Evolutionary conservation across 2,888 invertebrate species (phyloP), one percentile per base, ranked within the genome.

Genomic region (Dinocampus coccinellae): DNA sequence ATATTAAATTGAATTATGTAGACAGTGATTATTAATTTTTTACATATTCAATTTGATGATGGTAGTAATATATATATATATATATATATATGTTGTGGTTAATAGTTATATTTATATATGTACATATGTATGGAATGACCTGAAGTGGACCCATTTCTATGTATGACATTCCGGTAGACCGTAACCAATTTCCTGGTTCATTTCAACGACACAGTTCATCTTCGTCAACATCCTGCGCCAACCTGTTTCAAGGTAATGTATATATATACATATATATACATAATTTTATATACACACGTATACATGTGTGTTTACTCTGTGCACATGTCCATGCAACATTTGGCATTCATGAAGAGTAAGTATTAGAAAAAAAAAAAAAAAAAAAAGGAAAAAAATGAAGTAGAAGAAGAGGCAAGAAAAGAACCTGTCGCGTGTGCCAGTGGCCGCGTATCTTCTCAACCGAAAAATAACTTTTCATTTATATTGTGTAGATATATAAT

Each of bases 271-370:
- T 29, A 29, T 29, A 29, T 29, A 29, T 29, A 29, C 29, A 29
- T 29, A 29, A 3, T 4, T 4, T 29, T 29, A 29, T 7, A 29
- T n/a, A 47, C 3, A 69, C 72, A 62, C 63, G 73, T 72, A 3
- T n/a, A 47, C 55, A 26, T 26, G n/a, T 26, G 26, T 55, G 55
- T 55, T 55, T 55, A 55, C 55, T 55, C 55, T 55, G 55, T 26
- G 26, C 55, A 55, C 55, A 55, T 47, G 47, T 47, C 47, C 47
- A 47, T 47, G 62, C 65, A 70, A 63, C 53, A 82, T 82, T 84
- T 82, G 73, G 77, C 80, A 84, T 84, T 84, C 82, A 84, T 83
- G 80, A 81, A 75, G 78, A 82, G 83, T 81, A 82, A 83, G 77
- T 73, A 71, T 72, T 77, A 77, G 39, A 36, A 47, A 20, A 16